A percentile compares a stretch with the other conserved stretches of the same genome.
Evolutionary conservation across 2,888 invertebrate species (phyloP).

Genomic region (Dorcus hopei): DNA sequence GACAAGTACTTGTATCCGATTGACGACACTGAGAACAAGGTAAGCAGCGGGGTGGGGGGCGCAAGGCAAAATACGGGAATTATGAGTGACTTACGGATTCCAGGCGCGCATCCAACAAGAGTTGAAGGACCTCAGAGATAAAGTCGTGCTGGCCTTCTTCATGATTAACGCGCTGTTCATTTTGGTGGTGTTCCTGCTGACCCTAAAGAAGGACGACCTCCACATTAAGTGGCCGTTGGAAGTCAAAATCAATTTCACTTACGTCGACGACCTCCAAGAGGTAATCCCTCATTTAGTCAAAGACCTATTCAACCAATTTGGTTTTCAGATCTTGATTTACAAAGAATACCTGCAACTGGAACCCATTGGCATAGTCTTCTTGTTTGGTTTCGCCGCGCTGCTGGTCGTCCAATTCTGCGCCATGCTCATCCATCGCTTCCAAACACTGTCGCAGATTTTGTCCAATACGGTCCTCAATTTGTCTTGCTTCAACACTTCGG

Average conservation of each 20-base stretch:
- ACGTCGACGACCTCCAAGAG: constrained; percentile 31
- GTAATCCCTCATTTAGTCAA: constrained; percentile 12
- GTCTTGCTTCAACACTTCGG: constrained; percentile 7
- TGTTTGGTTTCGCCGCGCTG: constrained; percentile 68
- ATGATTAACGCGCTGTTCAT: constrained; percentile 78
- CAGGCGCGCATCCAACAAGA: constrained; percentile 48
- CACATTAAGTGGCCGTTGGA: constrained; percentile 68
- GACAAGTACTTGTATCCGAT: constrained; percentile 73
- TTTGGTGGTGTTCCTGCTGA: constrained; percentile 68
- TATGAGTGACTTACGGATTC: constrained; percentile 19
- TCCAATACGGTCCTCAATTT: constrained; percentile 55
- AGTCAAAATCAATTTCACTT: constrained; percentile 51
- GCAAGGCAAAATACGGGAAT: too few relatives aligned
- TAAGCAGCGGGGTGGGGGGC: not conserved
- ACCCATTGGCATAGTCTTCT: constrained; percentile 72
- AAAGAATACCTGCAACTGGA: constrained; percentile 64
- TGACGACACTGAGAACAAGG: constrained; percentile 55
- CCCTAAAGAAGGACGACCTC: constrained; percentile 67
- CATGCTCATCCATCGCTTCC: constrained; percentile 74
- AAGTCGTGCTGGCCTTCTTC: constrained; percentile 66
- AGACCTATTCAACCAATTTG: not conserved
- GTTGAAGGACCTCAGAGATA: constrained; percentile 63
- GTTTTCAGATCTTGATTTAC: constrained; percentile 51
- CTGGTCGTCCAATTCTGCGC: constrained; percentile 69
- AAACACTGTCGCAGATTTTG: constrained; percentile 70